phyloP scores from a whole-genome alignment of 2,888 invertebrate species.

The Polia nebulosa region DNA sequence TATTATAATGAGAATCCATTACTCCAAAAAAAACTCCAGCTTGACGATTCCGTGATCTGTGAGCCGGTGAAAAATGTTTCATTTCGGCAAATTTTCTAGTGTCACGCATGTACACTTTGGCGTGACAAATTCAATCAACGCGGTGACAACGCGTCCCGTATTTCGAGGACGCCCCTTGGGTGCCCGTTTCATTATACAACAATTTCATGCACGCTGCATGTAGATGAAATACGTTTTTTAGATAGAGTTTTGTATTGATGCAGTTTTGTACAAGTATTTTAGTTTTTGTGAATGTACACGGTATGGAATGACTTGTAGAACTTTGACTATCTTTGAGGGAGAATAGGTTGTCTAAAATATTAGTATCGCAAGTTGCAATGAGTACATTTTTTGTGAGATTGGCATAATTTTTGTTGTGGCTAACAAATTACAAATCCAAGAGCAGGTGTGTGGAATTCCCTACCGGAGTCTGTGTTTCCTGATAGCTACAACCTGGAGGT shows the following conservation, averaged over 20 bases:
- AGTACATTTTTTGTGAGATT: too few species aligned
- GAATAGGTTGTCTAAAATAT: neutral
- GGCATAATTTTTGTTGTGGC: too few species aligned
- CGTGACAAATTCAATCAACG: constrained; percentile 73
- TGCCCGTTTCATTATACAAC: constrained; percentile 65
- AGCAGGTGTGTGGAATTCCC: too few species aligned
- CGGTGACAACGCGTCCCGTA: constrained; percentile 65
- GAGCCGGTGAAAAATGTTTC: constrained; percentile 55
- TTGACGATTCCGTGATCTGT: neutral
- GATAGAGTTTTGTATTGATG: constrained; percentile 33
- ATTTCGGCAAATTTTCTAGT: constrained; percentile 62
- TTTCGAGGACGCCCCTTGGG: constrained; percentile 56
- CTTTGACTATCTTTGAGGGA: too few species aligned
- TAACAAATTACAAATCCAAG: too few species aligned
- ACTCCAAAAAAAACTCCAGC: neutral
- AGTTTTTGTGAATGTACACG: neutral
- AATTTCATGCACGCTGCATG: constrained; percentile 65
- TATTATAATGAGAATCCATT: neutral
- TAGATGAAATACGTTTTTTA: constrained; percentile 53
- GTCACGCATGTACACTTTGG: constrained; percentile 58
- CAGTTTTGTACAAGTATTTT: constrained; percentile 38
- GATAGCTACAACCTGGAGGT: too few species aligned
- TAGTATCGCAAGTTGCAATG: neutral
- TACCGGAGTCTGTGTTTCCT: too few species aligned
- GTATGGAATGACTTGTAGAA: neutral